A percentile compares a stretch with the other conserved stretches of the same genome.
These are phyloP conservation scores for Vesta saturnalis DNA, from an alignment of 2,888 invertebrate species.

Conservation along the genomic window DNA sequence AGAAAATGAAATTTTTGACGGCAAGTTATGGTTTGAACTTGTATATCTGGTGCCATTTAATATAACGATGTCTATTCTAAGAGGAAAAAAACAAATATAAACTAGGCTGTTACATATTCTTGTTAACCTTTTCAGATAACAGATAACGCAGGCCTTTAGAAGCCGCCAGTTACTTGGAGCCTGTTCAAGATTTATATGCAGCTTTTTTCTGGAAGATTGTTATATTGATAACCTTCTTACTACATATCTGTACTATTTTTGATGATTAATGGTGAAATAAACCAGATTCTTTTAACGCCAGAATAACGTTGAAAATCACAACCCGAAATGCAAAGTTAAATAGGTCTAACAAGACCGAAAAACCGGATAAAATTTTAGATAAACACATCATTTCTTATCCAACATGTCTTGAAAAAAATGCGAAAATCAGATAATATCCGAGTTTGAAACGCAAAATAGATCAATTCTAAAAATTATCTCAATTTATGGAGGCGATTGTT, in stretches of 20 bases:
- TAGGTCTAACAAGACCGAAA: no score
- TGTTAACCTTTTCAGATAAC: conserved; percentile 1
- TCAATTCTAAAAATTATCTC: background rate
- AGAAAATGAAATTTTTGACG: background rate
- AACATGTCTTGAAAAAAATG: no score
- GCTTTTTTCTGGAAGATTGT: background rate
- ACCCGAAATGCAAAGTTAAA: no score
- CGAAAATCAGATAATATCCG: background rate
- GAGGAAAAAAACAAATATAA: no score
- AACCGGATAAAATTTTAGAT: no score
- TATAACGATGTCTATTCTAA: background rate
- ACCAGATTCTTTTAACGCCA: no score
- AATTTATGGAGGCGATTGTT: background rate
- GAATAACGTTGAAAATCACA: no score
- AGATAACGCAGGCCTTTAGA: background rate
- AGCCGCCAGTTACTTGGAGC: no score
- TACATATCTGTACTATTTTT: background rate
- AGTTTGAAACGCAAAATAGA: background rate
- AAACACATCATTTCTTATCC: no score
- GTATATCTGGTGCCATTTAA: background rate
- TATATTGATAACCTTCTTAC: background rate
- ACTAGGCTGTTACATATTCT: background rate
- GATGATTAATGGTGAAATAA: background rate
- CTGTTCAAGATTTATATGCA: background rate
- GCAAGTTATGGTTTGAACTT: background rate